Evolutionary conservation across 2,113 vertebrate genomes (phyloP).

Genomic region (Prunella himalayana): DNA sequence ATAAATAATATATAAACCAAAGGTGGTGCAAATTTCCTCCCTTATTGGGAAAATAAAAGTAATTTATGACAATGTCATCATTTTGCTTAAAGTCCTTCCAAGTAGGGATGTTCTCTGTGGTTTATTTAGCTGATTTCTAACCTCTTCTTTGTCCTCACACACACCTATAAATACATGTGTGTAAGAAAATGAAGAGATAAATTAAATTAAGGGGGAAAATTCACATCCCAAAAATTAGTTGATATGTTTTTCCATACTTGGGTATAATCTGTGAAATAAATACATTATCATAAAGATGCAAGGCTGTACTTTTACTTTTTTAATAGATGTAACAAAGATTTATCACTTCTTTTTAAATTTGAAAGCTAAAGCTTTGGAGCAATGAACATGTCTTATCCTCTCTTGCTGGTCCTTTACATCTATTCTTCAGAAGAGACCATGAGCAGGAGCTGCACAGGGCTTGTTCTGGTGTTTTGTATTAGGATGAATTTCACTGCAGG

Average conservation of each 20-base stretch:
- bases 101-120: not conserved
- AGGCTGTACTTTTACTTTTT: not conserved
- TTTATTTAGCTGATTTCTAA: not conserved
- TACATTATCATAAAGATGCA: not conserved
- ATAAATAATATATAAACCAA: not conserved
- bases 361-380: not conserved
- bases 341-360: not conserved
- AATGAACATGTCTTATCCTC: not conserved
- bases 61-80: not conserved
- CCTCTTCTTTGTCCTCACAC: not conserved
- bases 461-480: not conserved
- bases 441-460: not conserved
- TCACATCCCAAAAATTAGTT: not conserved
- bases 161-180: rapidly evolving
- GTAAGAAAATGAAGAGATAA: not conserved
- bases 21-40: not conserved
- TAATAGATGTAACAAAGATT: not conserved
- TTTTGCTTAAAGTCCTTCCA: not conserved
- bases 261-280: not conserved
- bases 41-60: not conserved
- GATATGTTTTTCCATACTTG: not conserved
- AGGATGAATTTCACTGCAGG: not conserved
- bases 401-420: not conserved
- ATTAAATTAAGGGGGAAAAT: not conserved
- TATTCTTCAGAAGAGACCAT: not conserved